A percentile compares a stretch with the other conserved stretches of the same genome.
Conservation (phyloP, 1,140 invertebrate species). For the Penaeus vannamei region DNA sequence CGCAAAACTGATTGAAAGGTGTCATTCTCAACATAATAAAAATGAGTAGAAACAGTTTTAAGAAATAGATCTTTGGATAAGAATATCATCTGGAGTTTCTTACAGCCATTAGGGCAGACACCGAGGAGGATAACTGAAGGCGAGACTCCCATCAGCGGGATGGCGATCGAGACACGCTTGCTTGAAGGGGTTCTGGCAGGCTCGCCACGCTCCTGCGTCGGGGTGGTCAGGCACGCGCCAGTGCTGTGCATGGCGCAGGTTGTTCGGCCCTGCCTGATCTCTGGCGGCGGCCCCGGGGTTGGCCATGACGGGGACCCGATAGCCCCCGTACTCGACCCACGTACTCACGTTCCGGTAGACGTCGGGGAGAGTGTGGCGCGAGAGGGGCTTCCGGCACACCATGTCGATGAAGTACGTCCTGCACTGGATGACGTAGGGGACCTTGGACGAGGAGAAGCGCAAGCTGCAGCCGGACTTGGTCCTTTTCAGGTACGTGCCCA, state of each 20-base stretch:
- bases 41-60: no score
- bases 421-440: slow-evolving; percentile 38
- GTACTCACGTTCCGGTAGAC: slow-evolving; percentile 67
- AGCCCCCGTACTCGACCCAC: slow-evolving; percentile 67
- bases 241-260: slow-evolving; percentile 67
- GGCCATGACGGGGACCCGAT: slow-evolving; percentile 68
- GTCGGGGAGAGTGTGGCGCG: slow-evolving; percentile 26
- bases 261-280: slow-evolving; percentile 69
- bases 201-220: slow-evolving; percentile 47
- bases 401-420: neutral
- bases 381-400: slow-evolving; percentile 1
- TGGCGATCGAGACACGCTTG: slow-evolving; percentile 70
- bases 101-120: no score
- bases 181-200: slow-evolving; percentile 62
- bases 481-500: slow-evolving; percentile 10
- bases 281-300: slow-evolving; percentile 70
- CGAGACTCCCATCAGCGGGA: slow-evolving; percentile 68
- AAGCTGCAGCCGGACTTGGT: slow-evolving; percentile 2
- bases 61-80: no score
- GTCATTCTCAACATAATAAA: no score
- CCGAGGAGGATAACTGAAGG: neutral
- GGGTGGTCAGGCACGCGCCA: slow-evolving; percentile 38
- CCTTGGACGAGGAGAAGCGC: slow-evolving; percentile 32
- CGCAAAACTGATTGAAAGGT: no score
- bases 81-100: no score